Percentiles rank a stretch among this genome's conserved stretches.
These are phyloP conservation scores for Spisula subtruncata DNA, from an alignment of 2,888 invertebrate species.

Conservation along the genomic window DNA sequence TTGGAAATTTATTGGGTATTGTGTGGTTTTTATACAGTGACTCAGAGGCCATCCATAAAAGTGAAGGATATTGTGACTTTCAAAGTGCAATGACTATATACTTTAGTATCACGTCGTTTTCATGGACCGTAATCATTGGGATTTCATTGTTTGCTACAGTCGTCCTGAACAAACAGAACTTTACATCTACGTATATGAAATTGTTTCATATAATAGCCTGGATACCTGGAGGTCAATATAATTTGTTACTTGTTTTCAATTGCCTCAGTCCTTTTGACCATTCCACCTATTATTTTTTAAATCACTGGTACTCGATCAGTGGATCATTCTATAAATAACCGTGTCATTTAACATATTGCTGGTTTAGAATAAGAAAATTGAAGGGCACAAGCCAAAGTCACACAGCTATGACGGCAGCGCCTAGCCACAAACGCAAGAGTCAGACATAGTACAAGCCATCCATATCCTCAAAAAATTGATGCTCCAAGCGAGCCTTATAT, in stretches of 20 bases:
- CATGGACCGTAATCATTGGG: slow-evolving; percentile 82
- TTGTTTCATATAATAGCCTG: slow-evolving; percentile 77
- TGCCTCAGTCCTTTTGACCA: no score
- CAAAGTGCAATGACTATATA: slow-evolving; percentile 82
- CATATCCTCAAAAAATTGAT: no score
- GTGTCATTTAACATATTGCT: no score
- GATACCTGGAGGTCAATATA: slow-evolving; percentile 77
- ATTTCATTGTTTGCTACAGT: slow-evolving; percentile 75
- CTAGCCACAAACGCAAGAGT: no score
- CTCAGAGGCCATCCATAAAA: slow-evolving; percentile 62
- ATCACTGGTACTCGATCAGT: no score
- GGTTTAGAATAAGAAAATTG: no score
- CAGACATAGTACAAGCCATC: no score
- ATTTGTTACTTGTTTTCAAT: neutral
- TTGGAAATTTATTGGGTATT: slow-evolving; percentile 80
- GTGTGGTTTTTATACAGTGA: slow-evolving; percentile 75
- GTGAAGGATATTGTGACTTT: slow-evolving; percentile 76
- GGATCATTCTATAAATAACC: no score
- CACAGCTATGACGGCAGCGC: no score
- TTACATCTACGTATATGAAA: slow-evolving; percentile 71
- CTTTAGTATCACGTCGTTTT: slow-evolving; percentile 81
- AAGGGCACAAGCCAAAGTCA: no score
- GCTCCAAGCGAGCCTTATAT: no score
- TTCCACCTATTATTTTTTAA: no score
- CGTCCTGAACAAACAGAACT: slow-evolving; percentile 67